These are phyloP conservation scores for Cryptocheilus praepositus DNA, from an alignment of 2,888 invertebrate genomes.

Conservation along the genomic window DNA sequence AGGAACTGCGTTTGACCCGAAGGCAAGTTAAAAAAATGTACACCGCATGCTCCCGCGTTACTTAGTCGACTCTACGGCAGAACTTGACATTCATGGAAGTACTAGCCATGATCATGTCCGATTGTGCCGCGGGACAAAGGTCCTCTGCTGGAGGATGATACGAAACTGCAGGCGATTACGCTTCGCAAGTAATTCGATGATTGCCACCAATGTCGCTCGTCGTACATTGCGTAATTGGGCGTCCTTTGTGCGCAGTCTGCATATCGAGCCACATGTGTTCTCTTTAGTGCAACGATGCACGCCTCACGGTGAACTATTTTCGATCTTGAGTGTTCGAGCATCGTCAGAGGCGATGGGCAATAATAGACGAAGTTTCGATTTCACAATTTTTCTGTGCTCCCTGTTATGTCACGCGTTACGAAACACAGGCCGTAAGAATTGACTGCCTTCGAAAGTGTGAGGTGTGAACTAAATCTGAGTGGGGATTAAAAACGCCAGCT, in stretches of 20 bases:
- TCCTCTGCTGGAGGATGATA: constrained; percentile 26
- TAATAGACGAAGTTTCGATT: not conserved
- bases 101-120: constrained; percentile 3
- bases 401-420: not conserved
- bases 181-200: constrained; percentile 61
- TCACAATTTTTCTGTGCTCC: not conserved
- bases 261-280: not conserved
- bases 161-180: constrained; percentile 45
- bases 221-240: constrained; percentile 41
- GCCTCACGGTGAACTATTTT: not conserved
- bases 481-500: too few species aligned
- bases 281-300: not conserved
- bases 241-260: constrained; percentile 39
- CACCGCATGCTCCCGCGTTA: too few species aligned
- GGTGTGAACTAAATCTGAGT: too few species aligned
- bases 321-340: too few species aligned
- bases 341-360: too few species aligned
- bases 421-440: too few species aligned
- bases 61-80: too few species aligned
- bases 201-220: constrained; percentile 56
- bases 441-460: too few species aligned
- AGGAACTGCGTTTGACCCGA: too few species aligned
- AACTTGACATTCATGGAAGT: not conserved
- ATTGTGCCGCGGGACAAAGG: constrained; percentile 15
- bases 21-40: too few species aligned